Base-by-base conservation (phyloP, 2,888 invertebrate species). In the Hermodice carunculata region DNA sequence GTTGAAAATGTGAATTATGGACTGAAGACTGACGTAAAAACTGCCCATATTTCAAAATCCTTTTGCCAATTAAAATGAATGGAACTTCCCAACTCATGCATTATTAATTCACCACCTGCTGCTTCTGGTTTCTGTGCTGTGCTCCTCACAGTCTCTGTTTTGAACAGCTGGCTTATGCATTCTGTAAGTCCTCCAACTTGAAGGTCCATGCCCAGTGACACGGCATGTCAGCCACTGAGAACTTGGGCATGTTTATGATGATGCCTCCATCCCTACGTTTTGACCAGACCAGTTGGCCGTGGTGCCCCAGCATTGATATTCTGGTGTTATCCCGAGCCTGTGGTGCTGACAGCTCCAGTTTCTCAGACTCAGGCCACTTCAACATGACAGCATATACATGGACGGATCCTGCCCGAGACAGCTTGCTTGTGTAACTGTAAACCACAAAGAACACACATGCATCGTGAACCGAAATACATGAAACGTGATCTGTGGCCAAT, bases 321-420 rank as follows among this genome's bases (percentile, higher is more conserved):
- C 77, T 77, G 1, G 85, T 83, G 3, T 79, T 72, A 1, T 76
- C 67, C 19, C 85, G 71, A 5, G 77, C 66, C 5, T 82, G 78
- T 1, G 87, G 80, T 0, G 89, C 84, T 68, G 87, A 87, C 8
- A 91, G 84, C 28, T 84, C 71, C 14, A 92, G 82, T 22, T 86
- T 79, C 64, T 89, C 88, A 46, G 88, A 28, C 26, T 84, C 79
- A 0, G 94, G 94, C 92, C 94, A 94, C 1, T 89, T 82, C 37
- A 94, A 85, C 22, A 91, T 84, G 51, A 90, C 90, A 0, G 92
- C 93, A 83, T 92, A 94, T 17, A 93, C 87, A 22, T 58, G 61
- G 26, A 67, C 67, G 19, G 44, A 31, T 8, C 70, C 67, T 2
- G 62, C 68, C 3, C 57, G 11, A 11, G 56, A 51, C 43, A 68